Evolutionary conservation across 2,888 invertebrate species (phyloP), one percentile per base, ranked within the genome.

Genomic region (Metallyticus violacea): DNA sequence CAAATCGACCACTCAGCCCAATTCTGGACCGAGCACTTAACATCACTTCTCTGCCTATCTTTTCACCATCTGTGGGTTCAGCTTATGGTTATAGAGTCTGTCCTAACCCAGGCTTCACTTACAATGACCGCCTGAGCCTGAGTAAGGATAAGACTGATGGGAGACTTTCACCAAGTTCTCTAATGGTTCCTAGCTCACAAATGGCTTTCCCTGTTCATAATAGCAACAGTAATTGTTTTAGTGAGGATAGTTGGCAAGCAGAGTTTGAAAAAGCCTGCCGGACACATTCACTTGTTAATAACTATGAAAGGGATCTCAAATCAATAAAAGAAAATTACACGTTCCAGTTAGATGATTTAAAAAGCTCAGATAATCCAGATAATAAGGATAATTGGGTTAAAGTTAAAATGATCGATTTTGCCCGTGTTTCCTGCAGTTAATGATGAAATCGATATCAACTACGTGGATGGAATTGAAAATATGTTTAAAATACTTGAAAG

Each of bases 331-430:
- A 93, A 89, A 93, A 93, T 88, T 94, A 94, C 89, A 92, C 93
- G 1, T 93, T 93, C 0, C 91, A 94, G 77, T 89, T 95, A 29
- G 93, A 93, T 85, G 94, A 95, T 88, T 92, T 95, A 88, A 92
- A 94, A 9, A 92, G 90, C 9, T 89, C 92, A 27, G 86, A 86
- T 26, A 82, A 79, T 22, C 88, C 86, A 15, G 81, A 85, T 25
- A 81, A 86, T 15, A 85, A 79, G 27, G 87, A 89, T 9, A 81
- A 88, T 7, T 96, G 95, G 95, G 94, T 94, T 0, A 93, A 94
- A 26, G 96, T 98, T 1, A 95, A 95, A 89, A 95, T 99, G 94
- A 99, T 99, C 88, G 99, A 99, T 91, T 99, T 99, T 91, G 97
- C 98, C 0, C 99, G 97, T 96, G 0, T 97, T 96, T 92, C 95